Conservation (phyloP, 2,888 invertebrate genomes). For the Drepana falcataria region DNA sequence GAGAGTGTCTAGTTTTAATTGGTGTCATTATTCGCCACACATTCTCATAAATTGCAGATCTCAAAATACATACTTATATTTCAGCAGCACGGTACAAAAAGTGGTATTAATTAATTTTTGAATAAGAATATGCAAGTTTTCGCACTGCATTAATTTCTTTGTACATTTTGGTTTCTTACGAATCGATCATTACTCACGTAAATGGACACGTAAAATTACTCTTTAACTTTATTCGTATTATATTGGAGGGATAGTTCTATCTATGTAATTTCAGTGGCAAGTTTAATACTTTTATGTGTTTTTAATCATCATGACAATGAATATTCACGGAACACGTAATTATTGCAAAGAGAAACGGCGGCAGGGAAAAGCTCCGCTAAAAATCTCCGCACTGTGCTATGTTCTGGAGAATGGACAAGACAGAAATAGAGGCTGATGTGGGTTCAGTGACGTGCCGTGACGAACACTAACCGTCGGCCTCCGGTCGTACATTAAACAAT, state of each 20-base stretch:
- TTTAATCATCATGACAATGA: background rate
- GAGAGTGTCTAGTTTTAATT: background rate
- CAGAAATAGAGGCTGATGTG: slow-evolving; percentile 54
- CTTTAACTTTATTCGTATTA: no score
- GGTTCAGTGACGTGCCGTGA: slow-evolving; percentile 49
- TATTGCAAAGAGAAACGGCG: slow-evolving; percentile 12
- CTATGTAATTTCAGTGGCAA: no score
- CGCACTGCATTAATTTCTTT: no score
- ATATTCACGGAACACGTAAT: background rate
- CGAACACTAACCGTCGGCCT: slow-evolving; percentile 8
- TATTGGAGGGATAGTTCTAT: no score
- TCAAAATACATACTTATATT: background rate
- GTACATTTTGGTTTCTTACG: no score
- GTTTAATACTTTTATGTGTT: no score
- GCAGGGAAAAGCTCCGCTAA: slow-evolving; percentile 10
- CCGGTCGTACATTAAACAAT: slow-evolving; percentile 21
- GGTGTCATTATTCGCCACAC: background rate
- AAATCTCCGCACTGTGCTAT: slow-evolving; percentile 32
- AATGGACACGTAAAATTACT: no score
- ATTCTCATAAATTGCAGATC: slow-evolving; percentile 6
- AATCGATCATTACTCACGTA: no score
- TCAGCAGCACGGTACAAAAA: background rate
- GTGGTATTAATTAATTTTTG: background rate
- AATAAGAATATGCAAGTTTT: no score
- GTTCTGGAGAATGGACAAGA: slow-evolving; percentile 48